Conservation (phyloP, 2,113 vertebrate species). For the Speoplatyrhinus poulsoni region DNA sequence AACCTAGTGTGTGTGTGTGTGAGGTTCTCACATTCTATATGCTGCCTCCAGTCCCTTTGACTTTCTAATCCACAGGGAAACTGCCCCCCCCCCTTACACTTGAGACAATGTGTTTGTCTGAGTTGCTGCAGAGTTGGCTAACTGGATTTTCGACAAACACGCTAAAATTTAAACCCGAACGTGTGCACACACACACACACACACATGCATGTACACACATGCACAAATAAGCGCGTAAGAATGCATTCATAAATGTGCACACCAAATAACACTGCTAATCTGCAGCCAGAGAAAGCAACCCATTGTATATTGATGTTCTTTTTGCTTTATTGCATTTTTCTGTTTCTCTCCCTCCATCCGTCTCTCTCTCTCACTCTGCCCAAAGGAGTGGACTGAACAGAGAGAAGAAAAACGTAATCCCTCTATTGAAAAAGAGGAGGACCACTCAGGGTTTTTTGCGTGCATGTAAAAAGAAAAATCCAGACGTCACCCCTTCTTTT, state of each 20-base stretch:
- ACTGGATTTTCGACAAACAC: slow-evolving; percentile 58
- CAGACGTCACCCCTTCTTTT: neutral
- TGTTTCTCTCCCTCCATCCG: neutral
- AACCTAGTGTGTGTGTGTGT: slow-evolving; percentile 46
- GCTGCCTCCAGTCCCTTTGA: slow-evolving; percentile 66
- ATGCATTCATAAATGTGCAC: too few species aligned
- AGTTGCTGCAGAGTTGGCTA: slow-evolving; percentile 53
- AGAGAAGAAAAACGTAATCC: slow-evolving; percentile 69
- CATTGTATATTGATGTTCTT: neutral
- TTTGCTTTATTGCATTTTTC: slow-evolving; percentile 24
- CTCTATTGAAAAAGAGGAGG: slow-evolving; percentile 65
- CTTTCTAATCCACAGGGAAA: slow-evolving; percentile 70
- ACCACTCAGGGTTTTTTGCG: slow-evolving; percentile 49
- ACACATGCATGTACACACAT: neutral
- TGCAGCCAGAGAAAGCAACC: neutral
- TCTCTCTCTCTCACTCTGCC: slow-evolving; percentile 30
- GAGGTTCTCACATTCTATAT: slow-evolving; percentile 62
- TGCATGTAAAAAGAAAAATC: slow-evolving; percentile 38
- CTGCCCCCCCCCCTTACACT: slow-evolving; percentile 18
- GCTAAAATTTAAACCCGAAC: neutral
- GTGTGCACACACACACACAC: neutral
- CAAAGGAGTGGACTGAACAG: slow-evolving; percentile 47
- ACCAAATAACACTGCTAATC: neutral
- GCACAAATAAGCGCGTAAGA: too few species aligned
- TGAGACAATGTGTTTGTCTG: slow-evolving; percentile 28